phyloP scores from a whole-genome alignment of 2,797 vertebrate species.

The Centropyge bicolor region DNA sequence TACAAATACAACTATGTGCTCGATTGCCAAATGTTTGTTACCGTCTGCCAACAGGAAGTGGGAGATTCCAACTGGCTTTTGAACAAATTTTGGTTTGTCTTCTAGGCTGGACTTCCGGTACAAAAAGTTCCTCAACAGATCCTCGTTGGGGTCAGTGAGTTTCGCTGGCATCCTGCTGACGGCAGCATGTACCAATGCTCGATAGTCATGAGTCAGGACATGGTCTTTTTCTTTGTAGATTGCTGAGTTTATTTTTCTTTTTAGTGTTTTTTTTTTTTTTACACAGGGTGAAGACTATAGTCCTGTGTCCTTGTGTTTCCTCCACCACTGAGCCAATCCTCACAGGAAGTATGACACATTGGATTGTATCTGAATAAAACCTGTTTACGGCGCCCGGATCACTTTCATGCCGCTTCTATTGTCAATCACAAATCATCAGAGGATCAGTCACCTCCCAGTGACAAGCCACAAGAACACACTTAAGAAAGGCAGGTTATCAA shows the following conservation, averaged over 20 bases:
- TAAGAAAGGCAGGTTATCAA: slow-evolving; percentile 10
- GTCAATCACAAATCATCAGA: slow-evolving; percentile 15
- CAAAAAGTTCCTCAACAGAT: neutral
- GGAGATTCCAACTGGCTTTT: neutral
- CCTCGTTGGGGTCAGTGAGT: neutral
- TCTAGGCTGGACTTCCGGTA: neutral
- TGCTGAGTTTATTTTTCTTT: no score
- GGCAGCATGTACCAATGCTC: neutral
- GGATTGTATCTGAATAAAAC: slow-evolving; percentile 17
- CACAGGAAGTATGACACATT: neutral
- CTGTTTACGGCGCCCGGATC: slow-evolving; percentile 17
- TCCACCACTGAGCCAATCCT: neutral
- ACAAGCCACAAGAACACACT: neutral
- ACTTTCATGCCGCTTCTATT: neutral
- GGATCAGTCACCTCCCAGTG: neutral
- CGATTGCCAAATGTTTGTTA: neutral
- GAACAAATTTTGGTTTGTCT: neutral
- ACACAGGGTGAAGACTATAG: neutral
- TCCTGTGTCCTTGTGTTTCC: neutral
- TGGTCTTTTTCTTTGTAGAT: neutral
- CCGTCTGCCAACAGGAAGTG: neutral
- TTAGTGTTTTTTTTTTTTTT: no score
- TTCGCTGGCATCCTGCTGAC: neutral
- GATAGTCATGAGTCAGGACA: neutral
- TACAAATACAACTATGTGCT: neutral